Evolutionary conservation across 2,888 invertebrate species (phyloP).

Genomic region (Ochropleura leucogaster): DNA sequence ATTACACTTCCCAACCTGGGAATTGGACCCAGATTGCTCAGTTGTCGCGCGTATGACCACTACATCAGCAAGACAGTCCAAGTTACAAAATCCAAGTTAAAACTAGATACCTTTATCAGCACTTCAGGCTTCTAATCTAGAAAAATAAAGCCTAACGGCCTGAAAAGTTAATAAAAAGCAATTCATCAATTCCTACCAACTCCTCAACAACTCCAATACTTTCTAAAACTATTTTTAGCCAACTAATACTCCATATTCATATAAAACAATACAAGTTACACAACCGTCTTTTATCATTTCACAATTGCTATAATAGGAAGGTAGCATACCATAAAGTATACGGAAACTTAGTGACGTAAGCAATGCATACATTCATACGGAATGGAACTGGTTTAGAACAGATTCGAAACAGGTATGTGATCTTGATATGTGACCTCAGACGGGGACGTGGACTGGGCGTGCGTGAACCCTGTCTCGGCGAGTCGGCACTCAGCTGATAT

Average conservation of each 20-base stretch:
- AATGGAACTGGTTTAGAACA: constrained; percentile 76
- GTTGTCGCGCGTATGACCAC: too few species aligned
- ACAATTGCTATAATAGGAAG: constrained; percentile 65
- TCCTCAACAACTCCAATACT: constrained; percentile 71
- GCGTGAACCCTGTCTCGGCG: constrained; percentile 70
- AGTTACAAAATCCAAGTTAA: not conserved
- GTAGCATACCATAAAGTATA: constrained; percentile 69
- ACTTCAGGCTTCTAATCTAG: too few species aligned
- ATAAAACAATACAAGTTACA: constrained; percentile 46
- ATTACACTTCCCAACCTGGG: too few species aligned
- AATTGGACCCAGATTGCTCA: too few species aligned
- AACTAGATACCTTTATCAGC: not conserved
- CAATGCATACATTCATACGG: constrained; percentile 70
- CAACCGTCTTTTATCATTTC: constrained; percentile 59
- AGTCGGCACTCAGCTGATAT: constrained; percentile 69
- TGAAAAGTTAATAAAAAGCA: not conserved
- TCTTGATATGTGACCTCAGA: constrained; percentile 87
- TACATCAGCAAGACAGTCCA: too few species aligned
- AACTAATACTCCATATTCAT: constrained; percentile 18
- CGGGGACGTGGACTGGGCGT: constrained; percentile 77
- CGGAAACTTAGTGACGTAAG: constrained; percentile 74
- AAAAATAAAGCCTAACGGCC: not conserved
- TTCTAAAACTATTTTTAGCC: constrained; percentile 62
- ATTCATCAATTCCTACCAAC: constrained; percentile 43
- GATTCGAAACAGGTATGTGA: constrained; percentile 80